phyloP scores from a whole-genome alignment of 2,113 vertebrate species.

The Kobus ellipsiprymnus region DNA sequence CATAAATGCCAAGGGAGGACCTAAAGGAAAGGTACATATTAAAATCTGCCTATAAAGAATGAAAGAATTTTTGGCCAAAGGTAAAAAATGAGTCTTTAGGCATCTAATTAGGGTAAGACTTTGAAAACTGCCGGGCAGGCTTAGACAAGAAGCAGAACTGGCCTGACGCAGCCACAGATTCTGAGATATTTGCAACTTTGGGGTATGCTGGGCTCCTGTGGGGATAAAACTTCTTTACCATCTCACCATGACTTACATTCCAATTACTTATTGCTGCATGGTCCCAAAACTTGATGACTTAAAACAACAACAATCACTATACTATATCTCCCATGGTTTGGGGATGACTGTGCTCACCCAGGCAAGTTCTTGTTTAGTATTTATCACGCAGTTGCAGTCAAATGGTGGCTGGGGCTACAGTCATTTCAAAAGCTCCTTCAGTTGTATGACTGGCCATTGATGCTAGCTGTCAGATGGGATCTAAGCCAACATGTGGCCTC shows the following conservation, averaged over 20 bases:
- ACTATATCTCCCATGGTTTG: background rate
- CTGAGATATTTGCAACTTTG: background rate
- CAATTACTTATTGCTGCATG: background rate
- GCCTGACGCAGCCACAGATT: background rate
- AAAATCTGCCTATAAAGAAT: background rate
- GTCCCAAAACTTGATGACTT: background rate
- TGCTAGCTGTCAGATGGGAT: background rate
- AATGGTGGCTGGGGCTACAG: background rate
- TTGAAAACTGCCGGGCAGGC: background rate
- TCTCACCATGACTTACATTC: background rate
- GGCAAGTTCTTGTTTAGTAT: background rate
- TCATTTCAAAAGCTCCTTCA: background rate
- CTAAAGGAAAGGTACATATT: background rate
- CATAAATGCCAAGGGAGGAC: background rate
- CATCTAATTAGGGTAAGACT: background rate
- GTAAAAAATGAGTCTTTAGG: background rate
- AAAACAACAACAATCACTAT: background rate
- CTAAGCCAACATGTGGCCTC: background rate
- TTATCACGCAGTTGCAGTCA: background rate
- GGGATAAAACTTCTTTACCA: background rate
- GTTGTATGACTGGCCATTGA: background rate
- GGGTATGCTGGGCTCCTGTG: background rate
- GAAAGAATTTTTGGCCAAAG: background rate
- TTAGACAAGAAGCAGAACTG: background rate
- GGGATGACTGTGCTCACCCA: background rate